These are phyloP conservation scores for Cinclus cinclus DNA, from an alignment of 2,113 vertebrate genomes.

Conservation along the genomic window DNA sequence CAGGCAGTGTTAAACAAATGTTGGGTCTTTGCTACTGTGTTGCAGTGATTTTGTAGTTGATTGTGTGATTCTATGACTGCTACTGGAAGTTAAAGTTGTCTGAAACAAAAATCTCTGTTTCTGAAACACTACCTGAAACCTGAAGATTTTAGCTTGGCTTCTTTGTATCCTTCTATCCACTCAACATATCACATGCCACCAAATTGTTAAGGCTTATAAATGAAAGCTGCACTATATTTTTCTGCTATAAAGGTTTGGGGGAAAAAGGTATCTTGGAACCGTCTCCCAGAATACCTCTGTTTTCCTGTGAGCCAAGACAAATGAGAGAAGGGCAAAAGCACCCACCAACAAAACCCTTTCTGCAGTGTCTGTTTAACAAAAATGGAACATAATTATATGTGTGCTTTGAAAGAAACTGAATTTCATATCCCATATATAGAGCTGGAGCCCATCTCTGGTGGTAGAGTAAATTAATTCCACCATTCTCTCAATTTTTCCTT, in stretches of 20 bases:
- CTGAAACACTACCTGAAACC: not conserved
- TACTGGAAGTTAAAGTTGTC: not conserved
- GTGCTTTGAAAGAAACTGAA: not conserved
- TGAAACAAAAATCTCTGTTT: not conserved
- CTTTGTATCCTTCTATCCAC: not conserved
- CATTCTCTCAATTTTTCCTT: not conserved
- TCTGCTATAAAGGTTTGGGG: not conserved
- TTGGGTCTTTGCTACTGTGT: not conserved
- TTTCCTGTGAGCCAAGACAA: not conserved
- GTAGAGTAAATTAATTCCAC: not conserved
- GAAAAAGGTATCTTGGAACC: not conserved
- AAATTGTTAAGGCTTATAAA: not conserved
- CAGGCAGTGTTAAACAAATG: not conserved
- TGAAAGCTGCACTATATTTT: not conserved
- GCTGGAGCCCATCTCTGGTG: not conserved
- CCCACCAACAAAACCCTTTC: not conserved
- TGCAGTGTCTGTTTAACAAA: not conserved
- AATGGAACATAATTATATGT: not conserved
- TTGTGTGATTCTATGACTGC: not conserved
- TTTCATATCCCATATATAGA: not conserved
- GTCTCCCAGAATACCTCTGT: not conserved
- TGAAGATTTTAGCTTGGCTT: not conserved
- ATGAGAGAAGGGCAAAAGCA: not conserved
- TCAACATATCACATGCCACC: not conserved
- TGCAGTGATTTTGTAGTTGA: not conserved